Evolutionary conservation across 1,140 invertebrate genomes (phyloP).

Genomic region (Luehdorfia chinensis): DNA sequence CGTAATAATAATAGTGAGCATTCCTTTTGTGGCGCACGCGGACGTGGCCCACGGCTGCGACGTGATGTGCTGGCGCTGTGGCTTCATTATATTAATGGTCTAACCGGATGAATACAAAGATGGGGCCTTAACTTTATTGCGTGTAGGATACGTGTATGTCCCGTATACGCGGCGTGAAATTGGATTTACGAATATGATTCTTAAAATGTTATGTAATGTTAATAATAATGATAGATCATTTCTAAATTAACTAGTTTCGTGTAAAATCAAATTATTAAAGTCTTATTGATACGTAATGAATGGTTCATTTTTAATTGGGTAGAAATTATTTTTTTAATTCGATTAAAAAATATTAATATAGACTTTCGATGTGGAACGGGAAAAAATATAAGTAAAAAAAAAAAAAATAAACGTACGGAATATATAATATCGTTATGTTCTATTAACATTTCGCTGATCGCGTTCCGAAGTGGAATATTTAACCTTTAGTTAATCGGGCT

Average conservation of each 20-base stretch:
- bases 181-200: slow-evolving; percentile 49
- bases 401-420: too few relatives aligned
- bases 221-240: too few relatives aligned
- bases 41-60: slow-evolving; percentile 55
- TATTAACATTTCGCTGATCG: slow-evolving; percentile 10
- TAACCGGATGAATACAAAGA: slow-evolving; percentile 68
- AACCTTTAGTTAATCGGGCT: slow-evolving; percentile 12
- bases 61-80: slow-evolving; percentile 62
- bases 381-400: too few relatives aligned
- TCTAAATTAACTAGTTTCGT: too few relatives aligned
- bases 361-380: too few relatives aligned
- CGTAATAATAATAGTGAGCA: slow-evolving; percentile 72
- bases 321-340: too few relatives aligned
- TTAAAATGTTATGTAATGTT: too few relatives aligned
- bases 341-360: too few relatives aligned
- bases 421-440: neutral
- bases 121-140: slow-evolving; percentile 55
- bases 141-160: slow-evolving; percentile 27
- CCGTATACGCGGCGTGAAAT: slow-evolving; percentile 45
- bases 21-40: slow-evolving; percentile 71
- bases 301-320: too few relatives aligned
- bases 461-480: slow-evolving; percentile 10
- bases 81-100: slow-evolving; percentile 73
- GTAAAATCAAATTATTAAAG: too few relatives aligned
- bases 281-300: too few relatives aligned